Conservation (phyloP, 2,113 vertebrate genomes). For the Tragelaphus imberbis region DNA sequence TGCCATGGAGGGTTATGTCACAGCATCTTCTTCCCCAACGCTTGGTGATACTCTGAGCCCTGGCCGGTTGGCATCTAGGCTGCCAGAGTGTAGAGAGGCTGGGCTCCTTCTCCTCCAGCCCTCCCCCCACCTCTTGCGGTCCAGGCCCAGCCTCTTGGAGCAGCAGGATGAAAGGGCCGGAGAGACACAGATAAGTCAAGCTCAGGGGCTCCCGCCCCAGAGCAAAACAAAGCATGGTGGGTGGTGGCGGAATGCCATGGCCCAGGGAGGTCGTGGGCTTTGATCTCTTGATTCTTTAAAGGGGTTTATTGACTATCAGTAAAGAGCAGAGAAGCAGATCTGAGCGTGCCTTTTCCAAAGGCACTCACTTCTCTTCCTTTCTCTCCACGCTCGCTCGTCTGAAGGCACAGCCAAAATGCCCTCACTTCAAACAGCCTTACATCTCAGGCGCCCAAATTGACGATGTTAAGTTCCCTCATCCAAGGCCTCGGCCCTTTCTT, state of each 20-base stretch:
- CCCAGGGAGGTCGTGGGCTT: conserved; percentile 60
- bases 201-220: conserved; percentile 55
- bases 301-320: conserved; percentile 68
- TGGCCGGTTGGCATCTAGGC: rapidly evolving
- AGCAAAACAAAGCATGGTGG: conserved; percentile 64
- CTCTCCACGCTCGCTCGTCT: background rate
- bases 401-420: conserved; percentile 20
- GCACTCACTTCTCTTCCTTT: conserved; percentile 31
- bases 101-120: background rate
- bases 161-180: conserved; percentile 47
- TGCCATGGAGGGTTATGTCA: background rate
- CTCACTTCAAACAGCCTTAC: conserved; percentile 76
- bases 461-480: conserved; percentile 77
- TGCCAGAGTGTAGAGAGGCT: background rate
- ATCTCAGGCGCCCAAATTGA: conserved; percentile 56
- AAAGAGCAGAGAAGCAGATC: conserved; percentile 68
- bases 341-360: conserved; percentile 59
- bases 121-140: background rate
- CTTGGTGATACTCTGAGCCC: background rate
- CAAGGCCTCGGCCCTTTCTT: conserved; percentile 70
- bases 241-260: conserved; percentile 22
- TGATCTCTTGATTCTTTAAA: conserved; percentile 76
- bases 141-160: background rate
- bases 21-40: background rate
- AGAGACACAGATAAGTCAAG: conserved; percentile 59